Conservation (phyloP, 2,888 invertebrate genomes). For the Diarsia rubi region DNA sequence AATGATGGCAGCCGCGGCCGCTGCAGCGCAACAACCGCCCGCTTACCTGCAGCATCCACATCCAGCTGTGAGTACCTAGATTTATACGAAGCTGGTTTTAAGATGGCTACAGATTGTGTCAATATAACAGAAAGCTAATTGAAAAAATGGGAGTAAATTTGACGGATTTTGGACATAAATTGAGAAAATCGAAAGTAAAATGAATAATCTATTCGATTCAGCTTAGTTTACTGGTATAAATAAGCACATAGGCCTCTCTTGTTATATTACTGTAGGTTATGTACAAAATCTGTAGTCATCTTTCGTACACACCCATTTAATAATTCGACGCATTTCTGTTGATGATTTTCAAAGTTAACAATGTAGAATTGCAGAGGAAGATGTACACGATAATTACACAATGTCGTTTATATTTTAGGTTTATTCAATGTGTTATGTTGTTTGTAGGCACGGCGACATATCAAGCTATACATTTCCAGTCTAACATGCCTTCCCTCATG, state of each 20-base stretch:
- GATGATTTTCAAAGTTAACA: not conserved
- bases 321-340: not conserved
- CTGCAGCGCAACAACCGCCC: constrained; percentile 86
- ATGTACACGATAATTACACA: too few species aligned
- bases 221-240: not conserved
- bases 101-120: not conserved
- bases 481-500: too few species aligned
- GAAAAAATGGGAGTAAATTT: not conserved
- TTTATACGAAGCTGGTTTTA: not conserved
- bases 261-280: not conserved
- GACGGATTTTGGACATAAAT: not conserved
- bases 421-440: too few species aligned
- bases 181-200: not conserved
- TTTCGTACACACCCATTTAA: not conserved
- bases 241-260: not conserved
- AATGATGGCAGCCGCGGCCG: constrained; percentile 84
- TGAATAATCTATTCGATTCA: not conserved
- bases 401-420: too few species aligned
- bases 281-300: constrained; percentile 3
- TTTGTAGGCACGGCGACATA: too few species aligned
- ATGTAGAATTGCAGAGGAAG: not conserved
- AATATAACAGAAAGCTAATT: not conserved
- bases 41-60: constrained; percentile 86
- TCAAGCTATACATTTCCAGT: too few species aligned
- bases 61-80: constrained; percentile 66